phyloP scores from a whole-genome alignment of 2,888 invertebrate species.

The Eudasyphora cyanicolor region DNA sequence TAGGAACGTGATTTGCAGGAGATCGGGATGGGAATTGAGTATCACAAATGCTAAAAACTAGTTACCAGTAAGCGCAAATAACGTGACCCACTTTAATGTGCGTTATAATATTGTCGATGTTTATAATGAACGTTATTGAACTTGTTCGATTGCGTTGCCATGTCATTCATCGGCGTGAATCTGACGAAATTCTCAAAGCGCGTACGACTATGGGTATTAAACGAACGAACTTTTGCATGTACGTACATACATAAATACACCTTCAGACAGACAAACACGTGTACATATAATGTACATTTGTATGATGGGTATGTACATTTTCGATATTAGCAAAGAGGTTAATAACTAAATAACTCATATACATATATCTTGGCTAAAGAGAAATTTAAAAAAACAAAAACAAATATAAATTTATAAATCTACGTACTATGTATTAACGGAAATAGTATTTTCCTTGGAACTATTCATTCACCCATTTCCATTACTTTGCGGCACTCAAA shows the following conservation, averaged over 20 bases:
- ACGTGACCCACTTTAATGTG: background rate
- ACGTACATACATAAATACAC: background rate
- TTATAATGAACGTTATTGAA: constrained; percentile 74
- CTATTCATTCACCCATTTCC: background rate
- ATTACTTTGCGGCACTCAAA: background rate
- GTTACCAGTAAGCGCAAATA: background rate
- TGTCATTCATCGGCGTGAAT: background rate
- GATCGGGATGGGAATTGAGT: no score
- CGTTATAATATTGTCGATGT: background rate
- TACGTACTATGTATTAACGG: no score
- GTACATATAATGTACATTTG: no score
- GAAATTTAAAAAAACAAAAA: background rate
- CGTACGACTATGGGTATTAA: background rate
- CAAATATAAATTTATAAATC: no score
- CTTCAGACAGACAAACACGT: background rate
- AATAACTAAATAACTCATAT: no score
- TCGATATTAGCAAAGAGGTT: background rate
- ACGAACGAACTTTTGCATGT: no score
- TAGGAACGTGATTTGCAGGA: no score
- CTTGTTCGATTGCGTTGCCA: constrained; percentile 51
- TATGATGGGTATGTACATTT: no score
- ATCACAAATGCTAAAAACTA: background rate
- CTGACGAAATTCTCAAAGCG: constrained; percentile 32
- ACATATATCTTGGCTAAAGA: background rate
- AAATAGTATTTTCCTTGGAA: background rate